A percentile compares a stretch with the other conserved stretches of the same genome.
These are phyloP conservation scores for Chionis minor DNA, from an alignment of 2,113 vertebrate species.

Conservation along the genomic window DNA sequence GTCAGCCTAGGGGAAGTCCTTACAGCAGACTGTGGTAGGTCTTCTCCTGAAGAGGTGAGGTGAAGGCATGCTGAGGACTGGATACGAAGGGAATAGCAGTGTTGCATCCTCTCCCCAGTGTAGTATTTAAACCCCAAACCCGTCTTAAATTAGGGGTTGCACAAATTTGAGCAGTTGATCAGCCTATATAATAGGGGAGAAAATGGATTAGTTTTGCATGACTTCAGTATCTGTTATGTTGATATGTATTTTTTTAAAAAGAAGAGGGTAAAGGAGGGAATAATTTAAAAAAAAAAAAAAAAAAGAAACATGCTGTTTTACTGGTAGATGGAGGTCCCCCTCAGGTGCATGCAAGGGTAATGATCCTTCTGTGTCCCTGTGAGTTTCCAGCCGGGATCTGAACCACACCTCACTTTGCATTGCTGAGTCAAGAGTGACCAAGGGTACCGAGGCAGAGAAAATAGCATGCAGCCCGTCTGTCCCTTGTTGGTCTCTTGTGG, in stretches of 20 bases:
- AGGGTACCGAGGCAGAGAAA: not conserved
- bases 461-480: not conserved
- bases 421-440: not conserved
- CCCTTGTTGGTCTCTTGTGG: rapidly evolving
- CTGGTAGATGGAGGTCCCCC: not conserved
- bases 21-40: not conserved
- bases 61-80: no score
- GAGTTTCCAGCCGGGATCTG: not conserved
- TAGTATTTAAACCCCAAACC: not conserved
- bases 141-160: not conserved
- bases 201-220: not conserved
- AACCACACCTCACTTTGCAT: not conserved
- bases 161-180: not conserved
- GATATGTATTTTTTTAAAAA: no score
- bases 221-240: not conserved
- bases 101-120: not conserved
- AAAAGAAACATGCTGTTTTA: not conserved
- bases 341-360: not conserved
- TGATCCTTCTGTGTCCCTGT: not conserved
- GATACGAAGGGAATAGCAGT: not conserved
- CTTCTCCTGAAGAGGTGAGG: not conserved
- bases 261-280: not conserved
- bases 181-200: no score
- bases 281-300: no score
- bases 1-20: not conserved